phyloP scores from a whole-genome alignment of 2,113 vertebrate species.

The Damaliscus lunatus region DNA sequence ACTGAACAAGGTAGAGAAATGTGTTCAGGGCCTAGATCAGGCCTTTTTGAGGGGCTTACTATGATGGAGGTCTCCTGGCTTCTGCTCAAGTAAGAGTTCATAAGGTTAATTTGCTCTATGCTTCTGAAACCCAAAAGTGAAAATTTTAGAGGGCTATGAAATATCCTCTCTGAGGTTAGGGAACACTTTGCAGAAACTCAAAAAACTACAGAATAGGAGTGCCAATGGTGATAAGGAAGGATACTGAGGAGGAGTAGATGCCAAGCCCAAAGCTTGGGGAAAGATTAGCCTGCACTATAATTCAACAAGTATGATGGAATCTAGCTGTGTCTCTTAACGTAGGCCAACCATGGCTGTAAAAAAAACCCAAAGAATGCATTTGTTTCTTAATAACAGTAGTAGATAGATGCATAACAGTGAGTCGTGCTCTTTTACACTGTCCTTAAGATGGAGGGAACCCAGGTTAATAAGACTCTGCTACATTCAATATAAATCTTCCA shows the following conservation, averaged over 20 bases:
- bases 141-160: constrained; percentile 47
- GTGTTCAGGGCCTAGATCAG: constrained; percentile 15
- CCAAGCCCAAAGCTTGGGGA: background rate
- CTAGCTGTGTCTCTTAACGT: constrained; percentile 10
- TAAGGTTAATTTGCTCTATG: constrained; percentile 60
- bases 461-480: background rate
- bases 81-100: constrained; percentile 42
- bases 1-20: constrained; percentile 20
- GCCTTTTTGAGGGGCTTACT: background rate
- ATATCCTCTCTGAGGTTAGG: constrained; percentile 54
- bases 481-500: background rate
- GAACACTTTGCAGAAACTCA: constrained; percentile 39
- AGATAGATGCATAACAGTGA: background rate
- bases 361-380: background rate
- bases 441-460: background rate
- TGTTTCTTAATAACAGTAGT: background rate
- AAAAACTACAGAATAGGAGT: constrained; percentile 41
- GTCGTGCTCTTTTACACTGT: background rate
- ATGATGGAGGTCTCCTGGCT: constrained; percentile 31
- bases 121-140: constrained; percentile 56
- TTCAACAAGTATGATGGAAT: constrained; percentile 27
- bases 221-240: constrained; percentile 52
- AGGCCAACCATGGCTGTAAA: background rate
- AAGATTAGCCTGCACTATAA: background rate
- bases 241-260: constrained; percentile 23